Base-by-base conservation (phyloP, 2,113 vertebrate species). In the Myanophis thanlyinensis region DNA sequence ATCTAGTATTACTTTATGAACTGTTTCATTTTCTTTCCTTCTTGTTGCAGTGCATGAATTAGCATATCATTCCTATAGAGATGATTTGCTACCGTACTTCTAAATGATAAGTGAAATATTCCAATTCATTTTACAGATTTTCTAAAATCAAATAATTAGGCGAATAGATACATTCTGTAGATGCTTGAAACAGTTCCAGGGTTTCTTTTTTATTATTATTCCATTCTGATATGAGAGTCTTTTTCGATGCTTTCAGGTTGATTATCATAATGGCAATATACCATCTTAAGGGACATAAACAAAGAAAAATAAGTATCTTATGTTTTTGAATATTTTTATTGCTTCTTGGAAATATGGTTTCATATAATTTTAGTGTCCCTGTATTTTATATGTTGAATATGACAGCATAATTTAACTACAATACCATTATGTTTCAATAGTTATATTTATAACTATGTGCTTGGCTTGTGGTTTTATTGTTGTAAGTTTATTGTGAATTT, bases 341-440 rank as follows among this genome's bases (percentile, higher is more conserved):
- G 53, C 13, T 5, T 84, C 80, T 89, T 90, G 0, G 0, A 13
- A 90, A 90, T 13, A 11, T 90, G 80, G 47, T 90, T 92, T 93
- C 91, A 94, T 13, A 92, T 18, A 90, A 5, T 5, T 89, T 87
- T 40, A 52, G 84, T 44, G 51, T 93, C 80, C 7, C 12, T 88
- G 10, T 47, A 44, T 90, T 94, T 89, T 86, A 49, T 84, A 30
- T 85, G 91, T 91, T 91, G 89, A 85, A 92, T 94, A 67, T 40
- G 87, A 30, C 46, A 62, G 11, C 90, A 93, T 85, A 87, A 48
- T 0, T 92, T 92, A 54, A 93, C 18, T 89, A 86, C 46, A 11
- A 88, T 5, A 89, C 86, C 22, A 90, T 1, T 67, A 87, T 85
- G 1, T 44, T 59, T 85, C 13, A 40, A 51, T 49, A 11, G 1